Evolutionary conservation across 2,888 invertebrate genomes (phyloP).

Genomic region (Mellilla xanthometata): DNA sequence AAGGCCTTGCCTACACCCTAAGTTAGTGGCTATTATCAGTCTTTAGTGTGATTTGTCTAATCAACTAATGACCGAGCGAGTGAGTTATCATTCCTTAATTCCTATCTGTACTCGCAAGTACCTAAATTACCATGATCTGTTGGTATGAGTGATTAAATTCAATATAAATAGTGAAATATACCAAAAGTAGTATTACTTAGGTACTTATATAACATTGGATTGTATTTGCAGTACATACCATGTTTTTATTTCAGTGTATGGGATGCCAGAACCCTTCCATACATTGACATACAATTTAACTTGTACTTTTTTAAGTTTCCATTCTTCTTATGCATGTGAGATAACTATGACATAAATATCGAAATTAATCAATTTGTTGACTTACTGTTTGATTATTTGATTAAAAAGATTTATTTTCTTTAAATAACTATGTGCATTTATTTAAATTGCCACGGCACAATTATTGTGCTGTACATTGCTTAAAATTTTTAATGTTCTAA

Average conservation of each 20-base stretch:
- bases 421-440: too few relatives aligned
- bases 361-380: too few relatives aligned
- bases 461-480: too few relatives aligned
- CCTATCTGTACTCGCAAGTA: not conserved
- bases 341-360: constrained; percentile 6
- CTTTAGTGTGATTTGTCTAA: constrained; percentile 17
- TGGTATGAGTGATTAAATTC: constrained; percentile 8
- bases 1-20: not conserved
- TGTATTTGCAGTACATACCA: constrained; percentile 23
- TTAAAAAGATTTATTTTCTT: too few relatives aligned
- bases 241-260: constrained; percentile 51
- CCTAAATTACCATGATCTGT: constrained; percentile 5
- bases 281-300: constrained; percentile 49
- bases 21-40: constrained; percentile 5
- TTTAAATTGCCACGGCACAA: too few relatives aligned
- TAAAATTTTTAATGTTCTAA: constrained; percentile 1
- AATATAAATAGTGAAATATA: constrained; percentile 33
- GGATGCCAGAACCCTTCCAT: constrained; percentile 52
- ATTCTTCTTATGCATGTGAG: constrained; percentile 7
- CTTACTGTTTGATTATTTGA: too few relatives aligned
- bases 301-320: constrained; percentile 16
- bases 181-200: constrained; percentile 50
- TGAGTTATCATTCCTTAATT: too few relatives aligned
- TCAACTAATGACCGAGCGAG: constrained; percentile 5
- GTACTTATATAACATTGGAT: constrained; percentile 20